Base-by-base conservation (phyloP, 1,140 invertebrate genomes). In the Drosophila nigrodunni region DNA sequence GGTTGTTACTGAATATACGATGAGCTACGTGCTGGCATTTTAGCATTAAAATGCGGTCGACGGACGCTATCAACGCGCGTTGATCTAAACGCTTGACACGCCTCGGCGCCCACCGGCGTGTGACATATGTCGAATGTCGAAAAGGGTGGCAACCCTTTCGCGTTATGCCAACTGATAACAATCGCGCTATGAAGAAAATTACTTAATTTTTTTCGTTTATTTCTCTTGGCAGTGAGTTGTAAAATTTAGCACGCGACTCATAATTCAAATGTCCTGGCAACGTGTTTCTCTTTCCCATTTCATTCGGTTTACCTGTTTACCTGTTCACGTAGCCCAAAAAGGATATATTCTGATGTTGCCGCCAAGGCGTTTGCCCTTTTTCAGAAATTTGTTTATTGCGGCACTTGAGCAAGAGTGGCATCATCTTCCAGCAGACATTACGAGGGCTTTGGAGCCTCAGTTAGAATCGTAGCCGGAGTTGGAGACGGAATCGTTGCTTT, bases 301-400 rank as follows among this genome's bases (percentile, higher is more conserved):
- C 15, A 6, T 43, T 25, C 37, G n/a, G 61, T 65, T 62, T 46
- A 74, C 73, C 66, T 30, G 73, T 58, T 65, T 64, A 88, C 83
- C 82, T 87, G 65, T 21, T 49, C 82, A 86, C 79, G 82, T 87
- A 87, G 59, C 50, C 18, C 64, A 64, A 64, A 57, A 49, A 67
- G 64, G 25, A 30, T 39, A 62, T 79, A 59, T 73, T 49, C 49
- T 72, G 68, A 11, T 37, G 43, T 39, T 46, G 52, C 52, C 64
- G 52, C 34, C 57, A 59, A 60, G 70, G 66, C 64, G 57, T 50
- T 81, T 62, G 78, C 55, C 62, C 70, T 74, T 68, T 30, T 82
- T 87, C 47, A 55, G 81, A 88, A 88, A 88, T 88, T 88, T 88
- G 83, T 88, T 88, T 88, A 88, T 88, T 88, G 83, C 83, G 85